phyloP scores from a whole-genome alignment of 2,797 vertebrate genomes.

The Poecilia gillii region DNA sequence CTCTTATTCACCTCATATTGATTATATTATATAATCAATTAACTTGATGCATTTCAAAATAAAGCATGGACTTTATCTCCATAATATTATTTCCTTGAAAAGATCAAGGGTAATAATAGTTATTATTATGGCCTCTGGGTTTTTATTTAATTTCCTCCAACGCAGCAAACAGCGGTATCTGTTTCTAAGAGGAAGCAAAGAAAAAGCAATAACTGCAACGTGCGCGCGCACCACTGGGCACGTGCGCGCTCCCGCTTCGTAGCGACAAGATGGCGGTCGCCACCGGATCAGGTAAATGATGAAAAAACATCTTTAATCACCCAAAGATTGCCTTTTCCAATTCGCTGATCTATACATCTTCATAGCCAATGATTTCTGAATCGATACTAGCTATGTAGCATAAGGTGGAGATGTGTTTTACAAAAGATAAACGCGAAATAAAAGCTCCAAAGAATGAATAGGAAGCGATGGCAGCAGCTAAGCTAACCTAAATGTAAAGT shows the following conservation, averaged over 20 bases:
- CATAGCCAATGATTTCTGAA: accelerated
- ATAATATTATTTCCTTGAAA: background rate
- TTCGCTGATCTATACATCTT: background rate
- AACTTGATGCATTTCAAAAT: background rate
- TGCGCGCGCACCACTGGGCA: constrained; percentile 50
- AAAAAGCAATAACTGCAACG: background rate
- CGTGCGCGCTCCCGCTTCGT: constrained; percentile 74
- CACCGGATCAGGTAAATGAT: constrained; percentile 84
- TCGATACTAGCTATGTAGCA: background rate
- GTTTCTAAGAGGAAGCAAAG: constrained; percentile 18
- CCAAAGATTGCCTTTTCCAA: constrained; percentile 1
- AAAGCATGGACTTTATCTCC: background rate
- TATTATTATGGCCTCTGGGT: background rate
- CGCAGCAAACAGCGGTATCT: background rate
- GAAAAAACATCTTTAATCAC: constrained; percentile 42
- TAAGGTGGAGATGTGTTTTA: accelerated
- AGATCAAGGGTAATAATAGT: background rate
- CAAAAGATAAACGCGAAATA: background rate
- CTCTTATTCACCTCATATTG: background rate
- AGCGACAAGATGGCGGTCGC: constrained; percentile 86
- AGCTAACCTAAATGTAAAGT: constrained; percentile 46
- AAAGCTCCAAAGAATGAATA: constrained; percentile 39
- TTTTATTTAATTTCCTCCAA: background rate
- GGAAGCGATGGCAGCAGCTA: constrained; percentile 42
- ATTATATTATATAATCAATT: background rate